Evolutionary conservation across 2,797 vertebrate genomes (phyloP).

Genomic region (Hydrophis major): DNA sequence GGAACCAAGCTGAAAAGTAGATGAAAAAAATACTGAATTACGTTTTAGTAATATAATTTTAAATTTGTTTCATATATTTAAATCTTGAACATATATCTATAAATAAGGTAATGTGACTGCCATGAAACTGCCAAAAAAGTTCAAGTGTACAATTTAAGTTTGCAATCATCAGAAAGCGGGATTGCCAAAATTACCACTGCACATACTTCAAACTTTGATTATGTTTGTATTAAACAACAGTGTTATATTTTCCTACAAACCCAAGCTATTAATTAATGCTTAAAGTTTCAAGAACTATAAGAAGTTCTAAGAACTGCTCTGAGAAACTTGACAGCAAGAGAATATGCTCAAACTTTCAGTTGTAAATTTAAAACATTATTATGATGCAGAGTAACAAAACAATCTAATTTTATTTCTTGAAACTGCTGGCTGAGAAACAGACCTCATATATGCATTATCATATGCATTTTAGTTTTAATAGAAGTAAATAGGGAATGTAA

Average conservation of each 20-base stretch:
- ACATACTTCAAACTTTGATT: neutral
- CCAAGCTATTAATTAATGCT: neutral
- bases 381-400: neutral
- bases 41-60: slow-evolving; percentile 3
- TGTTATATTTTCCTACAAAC: neutral
- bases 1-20: slow-evolving; percentile 84
- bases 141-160: neutral
- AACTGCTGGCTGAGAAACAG: neutral
- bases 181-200: neutral
- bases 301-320: neutral
- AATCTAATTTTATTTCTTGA: neutral
- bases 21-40: slow-evolving; percentile 41
- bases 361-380: neutral
- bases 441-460: neutral
- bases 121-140: neutral
- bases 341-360: neutral
- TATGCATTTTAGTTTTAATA: neutral
- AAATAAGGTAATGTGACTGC: neutral
- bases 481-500: neutral
- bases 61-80: neutral
- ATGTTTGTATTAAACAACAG: neutral
- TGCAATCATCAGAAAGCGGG: neutral
- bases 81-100: neutral
- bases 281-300: neutral
- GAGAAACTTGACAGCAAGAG: neutral